Evolutionary conservation across 1,140 invertebrate species (phyloP), one percentile per base, ranked within the genome.

Genomic region (Pantala flavescens): DNA sequence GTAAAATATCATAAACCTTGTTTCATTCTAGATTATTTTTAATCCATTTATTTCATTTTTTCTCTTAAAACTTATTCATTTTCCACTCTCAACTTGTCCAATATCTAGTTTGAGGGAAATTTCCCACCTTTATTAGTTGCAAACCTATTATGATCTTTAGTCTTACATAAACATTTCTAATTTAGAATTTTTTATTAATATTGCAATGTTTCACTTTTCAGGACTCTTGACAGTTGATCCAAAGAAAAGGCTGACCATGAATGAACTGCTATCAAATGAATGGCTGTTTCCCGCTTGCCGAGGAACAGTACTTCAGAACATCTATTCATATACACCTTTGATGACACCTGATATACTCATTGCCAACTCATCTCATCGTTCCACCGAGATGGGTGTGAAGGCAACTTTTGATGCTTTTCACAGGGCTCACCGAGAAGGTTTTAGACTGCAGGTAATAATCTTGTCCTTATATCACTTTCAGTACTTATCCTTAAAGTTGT

Each of bases 141-240:
- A n/a, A n/a, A n/a, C n/a, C n/a, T n/a, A n/a, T n/a, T n/a, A n/a
- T n/a, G n/a, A n/a, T n/a, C n/a, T n/a, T n/a, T n/a, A n/a, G n/a
- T n/a, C n/a, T n/a, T n/a, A n/a, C n/a, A n/a, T n/a, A n/a, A n/a
- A n/a, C n/a, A 36, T 2, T 36, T 36, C 28, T 9, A 36, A 5
- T 9, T 5, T 5, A 36, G 28, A 36, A 36, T 36, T 5, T 36
- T 2, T 36, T 5, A 36, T 36, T 5, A 36, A 36, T 36, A 5
- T 36, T 36, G 28, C 9, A 5, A 36, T 36, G 2, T 36, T 5
- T 36, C 9, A 36, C 73, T 28, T 80, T 77, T 9, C 77, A 83
- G 87, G 89, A 14, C 83, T 97, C 24, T 82, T 97, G 24, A 92
- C 90, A 0, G 90, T 95, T 0, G 91, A 96, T 79, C 91, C 94